phyloP scores from a whole-genome alignment of 2,797 vertebrate species.

The Zenarchopterus dispar region DNA sequence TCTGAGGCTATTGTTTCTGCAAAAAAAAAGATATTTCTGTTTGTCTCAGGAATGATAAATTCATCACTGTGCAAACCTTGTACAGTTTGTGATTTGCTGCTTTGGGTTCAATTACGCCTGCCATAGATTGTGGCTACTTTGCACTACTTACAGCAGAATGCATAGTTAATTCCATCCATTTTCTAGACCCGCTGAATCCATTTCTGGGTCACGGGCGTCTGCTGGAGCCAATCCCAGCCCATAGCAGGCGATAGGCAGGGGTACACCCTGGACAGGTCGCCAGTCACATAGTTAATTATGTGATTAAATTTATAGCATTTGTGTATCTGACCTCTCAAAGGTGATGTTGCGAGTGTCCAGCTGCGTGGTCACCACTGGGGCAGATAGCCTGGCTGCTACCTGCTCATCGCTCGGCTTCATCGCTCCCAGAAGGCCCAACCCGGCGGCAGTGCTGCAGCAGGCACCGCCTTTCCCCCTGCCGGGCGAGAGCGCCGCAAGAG shows the following conservation, averaged over 20 bases:
- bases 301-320: not conserved
- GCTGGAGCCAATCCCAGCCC: too few species aligned
- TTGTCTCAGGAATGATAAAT: slow-evolving; percentile 3
- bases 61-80: not conserved
- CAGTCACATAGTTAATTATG: too few species aligned
- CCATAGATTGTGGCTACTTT: too few species aligned
- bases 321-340: slow-evolving; percentile 89
- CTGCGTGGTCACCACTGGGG: slow-evolving; percentile 94
- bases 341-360: slow-evolving; percentile 97
- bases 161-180: too few species aligned
- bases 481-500: slow-evolving; percentile 69
- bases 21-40: slow-evolving; percentile 9
- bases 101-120: not conserved
- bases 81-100: not conserved
- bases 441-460: slow-evolving; percentile 72
- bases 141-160: too few species aligned
- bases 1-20: slow-evolving; percentile 6
- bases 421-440: slow-evolving; percentile 86
- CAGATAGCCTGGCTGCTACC: slow-evolving; percentile 91
- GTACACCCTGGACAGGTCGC: too few species aligned
- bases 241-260: too few species aligned
- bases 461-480: slow-evolving; percentile 52
- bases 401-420: slow-evolving; percentile 94
- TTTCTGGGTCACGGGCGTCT: too few species aligned
- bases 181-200: too few species aligned